Conservation (phyloP, 1,140 invertebrate species). For the Gonatopus flavifemur region DNA sequence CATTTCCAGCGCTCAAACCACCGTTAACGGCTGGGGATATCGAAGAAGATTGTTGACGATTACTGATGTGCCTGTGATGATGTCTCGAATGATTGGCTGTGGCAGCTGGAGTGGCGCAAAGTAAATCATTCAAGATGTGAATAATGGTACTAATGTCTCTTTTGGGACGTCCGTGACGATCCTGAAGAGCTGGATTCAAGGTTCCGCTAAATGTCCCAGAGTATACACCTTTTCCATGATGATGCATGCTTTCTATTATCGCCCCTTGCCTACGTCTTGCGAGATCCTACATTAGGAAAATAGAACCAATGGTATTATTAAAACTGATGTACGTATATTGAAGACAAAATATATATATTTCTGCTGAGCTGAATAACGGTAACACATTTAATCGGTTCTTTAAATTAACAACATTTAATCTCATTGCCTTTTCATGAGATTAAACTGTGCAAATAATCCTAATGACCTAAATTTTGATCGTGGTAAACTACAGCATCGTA, state of each 20-base stretch:
- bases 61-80: conserved; percentile 46
- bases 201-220: conserved; percentile 85
- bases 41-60: conserved; percentile 35
- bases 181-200: conserved; percentile 90
- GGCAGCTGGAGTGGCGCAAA: conserved; percentile 77
- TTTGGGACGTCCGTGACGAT: conserved; percentile 85
- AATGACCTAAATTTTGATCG: too few relatives aligned
- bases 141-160: conserved; percentile 92
- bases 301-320: too few relatives aligned
- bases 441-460: too few relatives aligned
- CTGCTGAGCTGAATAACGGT: too few relatives aligned
- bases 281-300: conserved; percentile 43
- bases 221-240: conserved; percentile 88
- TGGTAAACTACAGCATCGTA: too few relatives aligned
- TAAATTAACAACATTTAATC: too few relatives aligned
- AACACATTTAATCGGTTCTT: too few relatives aligned
- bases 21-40: conserved; percentile 21
- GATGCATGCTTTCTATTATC: conserved; percentile 91
- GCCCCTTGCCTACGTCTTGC: conserved; percentile 68
- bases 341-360: not conserved
- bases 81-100: conserved; percentile 53
- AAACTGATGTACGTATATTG: not conserved
- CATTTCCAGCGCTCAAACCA: conserved; percentile 26
- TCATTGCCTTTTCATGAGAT: too few relatives aligned
- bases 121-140: conserved; percentile 90